Percentiles rank a stretch among this genome's conserved stretches.
Evolutionary conservation across 2,113 vertebrate genomes (phyloP).

Genomic region (Carassius carassius): DNA sequence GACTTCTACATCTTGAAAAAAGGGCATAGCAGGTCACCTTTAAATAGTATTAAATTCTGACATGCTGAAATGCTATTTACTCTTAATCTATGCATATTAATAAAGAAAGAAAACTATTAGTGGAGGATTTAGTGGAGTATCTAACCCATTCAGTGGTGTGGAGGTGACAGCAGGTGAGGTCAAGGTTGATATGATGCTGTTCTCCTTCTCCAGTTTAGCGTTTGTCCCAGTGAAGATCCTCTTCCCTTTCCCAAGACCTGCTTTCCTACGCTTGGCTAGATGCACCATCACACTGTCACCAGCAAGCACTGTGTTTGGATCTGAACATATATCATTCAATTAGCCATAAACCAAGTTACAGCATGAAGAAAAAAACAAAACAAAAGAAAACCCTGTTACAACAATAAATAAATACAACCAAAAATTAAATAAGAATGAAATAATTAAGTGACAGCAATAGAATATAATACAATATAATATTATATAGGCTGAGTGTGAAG

Average conservation of each 20-base stretch:
- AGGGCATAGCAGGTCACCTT: too few species aligned
- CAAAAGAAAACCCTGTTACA: not conserved
- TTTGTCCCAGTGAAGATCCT: slow-evolving; percentile 60
- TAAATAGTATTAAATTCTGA: too few species aligned
- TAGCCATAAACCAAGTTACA: not conserved
- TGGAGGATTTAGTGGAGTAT: not conserved
- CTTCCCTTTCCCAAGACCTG: slow-evolving; percentile 54
- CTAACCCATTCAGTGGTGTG: slow-evolving; percentile 71
- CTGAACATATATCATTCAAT: not conserved
- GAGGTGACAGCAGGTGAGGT: slow-evolving; percentile 63
- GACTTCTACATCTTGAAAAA: too few species aligned
- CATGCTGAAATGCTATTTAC: too few species aligned
- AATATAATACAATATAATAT: not conserved
- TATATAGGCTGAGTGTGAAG: not conserved
- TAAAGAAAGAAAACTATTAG: not conserved
- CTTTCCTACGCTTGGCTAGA: slow-evolving; percentile 61
- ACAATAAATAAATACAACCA: too few species aligned
- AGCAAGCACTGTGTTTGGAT: slow-evolving; percentile 60
- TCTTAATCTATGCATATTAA: not conserved
- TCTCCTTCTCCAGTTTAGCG: slow-evolving; percentile 59
- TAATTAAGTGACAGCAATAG: not conserved
- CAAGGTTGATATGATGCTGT: slow-evolving; percentile 53
- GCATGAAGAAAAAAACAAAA: not conserved
- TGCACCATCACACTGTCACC: slow-evolving; percentile 70
- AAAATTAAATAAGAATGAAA: not conserved